phyloP scores from a whole-genome alignment of 2,113 vertebrate species.

The Cyanocitta stelleri region DNA sequence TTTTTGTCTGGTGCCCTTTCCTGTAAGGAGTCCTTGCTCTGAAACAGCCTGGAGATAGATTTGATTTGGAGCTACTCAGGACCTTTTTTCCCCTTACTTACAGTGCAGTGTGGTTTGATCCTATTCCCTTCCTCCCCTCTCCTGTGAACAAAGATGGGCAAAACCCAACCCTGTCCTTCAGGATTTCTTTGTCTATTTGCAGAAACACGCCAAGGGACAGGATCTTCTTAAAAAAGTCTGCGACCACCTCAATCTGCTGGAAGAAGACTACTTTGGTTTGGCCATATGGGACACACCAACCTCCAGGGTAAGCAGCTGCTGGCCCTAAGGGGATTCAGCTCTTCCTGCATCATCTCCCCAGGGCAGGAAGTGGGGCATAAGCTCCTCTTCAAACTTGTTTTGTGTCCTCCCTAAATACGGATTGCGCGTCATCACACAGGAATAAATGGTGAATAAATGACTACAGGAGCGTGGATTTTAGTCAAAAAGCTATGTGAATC shows the following conservation, averaged over 20 bases:
- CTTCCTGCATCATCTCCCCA: background rate
- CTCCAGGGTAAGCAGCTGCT: slow-evolving; percentile 78
- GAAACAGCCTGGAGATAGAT: background rate
- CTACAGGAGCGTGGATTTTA: background rate
- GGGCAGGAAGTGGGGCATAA: background rate
- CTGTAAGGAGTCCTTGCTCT: background rate
- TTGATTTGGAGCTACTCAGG: background rate
- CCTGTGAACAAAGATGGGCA: background rate
- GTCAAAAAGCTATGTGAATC: background rate
- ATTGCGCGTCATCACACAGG: background rate
- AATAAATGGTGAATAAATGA: background rate
- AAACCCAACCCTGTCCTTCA: background rate
- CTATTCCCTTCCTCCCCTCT: background rate
- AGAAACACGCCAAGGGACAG: slow-evolving; percentile 96
- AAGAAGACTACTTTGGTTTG: slow-evolving; percentile 95
- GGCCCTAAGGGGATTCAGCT: background rate
- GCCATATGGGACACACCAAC: slow-evolving; percentile 84
- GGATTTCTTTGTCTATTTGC: slow-evolving; percentile 26
- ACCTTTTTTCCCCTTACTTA: background rate
- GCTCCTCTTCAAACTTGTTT: background rate
- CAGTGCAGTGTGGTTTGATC: background rate
- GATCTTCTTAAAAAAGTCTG: slow-evolving; percentile 93
- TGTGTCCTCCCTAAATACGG: background rate
- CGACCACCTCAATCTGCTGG: slow-evolving; percentile 94
- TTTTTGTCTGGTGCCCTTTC: background rate